These are phyloP conservation scores for Cotesia congregata DNA, from an alignment of 2,888 invertebrate species.

Conservation along the genomic window DNA sequence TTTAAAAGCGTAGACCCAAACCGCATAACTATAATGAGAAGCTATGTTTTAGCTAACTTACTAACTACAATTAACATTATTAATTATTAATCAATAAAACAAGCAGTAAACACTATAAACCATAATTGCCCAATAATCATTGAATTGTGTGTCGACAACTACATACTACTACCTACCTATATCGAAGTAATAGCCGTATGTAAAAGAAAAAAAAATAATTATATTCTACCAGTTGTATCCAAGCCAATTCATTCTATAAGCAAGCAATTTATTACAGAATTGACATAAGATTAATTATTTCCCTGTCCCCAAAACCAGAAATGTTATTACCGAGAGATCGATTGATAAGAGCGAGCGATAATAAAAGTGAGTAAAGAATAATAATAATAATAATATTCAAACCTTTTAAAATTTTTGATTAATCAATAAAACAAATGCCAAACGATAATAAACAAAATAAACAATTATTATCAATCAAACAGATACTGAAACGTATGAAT, in stretches of 20 bases:
- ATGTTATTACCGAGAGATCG: slow-evolving; percentile 40
- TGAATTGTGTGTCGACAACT: slow-evolving; percentile 71
- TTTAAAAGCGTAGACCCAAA: slow-evolving; percentile 68
- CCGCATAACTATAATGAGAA: slow-evolving; percentile 68
- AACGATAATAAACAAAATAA: slow-evolving; percentile 34
- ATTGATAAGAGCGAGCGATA: slow-evolving; percentile 43
- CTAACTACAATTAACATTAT: slow-evolving; percentile 70
- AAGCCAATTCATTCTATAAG: slow-evolving; percentile 69
- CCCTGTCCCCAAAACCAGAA: slow-evolving; percentile 26
- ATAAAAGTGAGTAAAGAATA: slow-evolving; percentile 49
- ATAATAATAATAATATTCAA: slow-evolving; percentile 20
- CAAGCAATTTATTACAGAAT: slow-evolving; percentile 61
- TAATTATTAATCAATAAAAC: slow-evolving; percentile 70
- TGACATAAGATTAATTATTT: slow-evolving; percentile 36
- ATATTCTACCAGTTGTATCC: slow-evolving; percentile 70
- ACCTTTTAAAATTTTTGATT: slow-evolving; percentile 31
- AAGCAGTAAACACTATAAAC: slow-evolving; percentile 70
- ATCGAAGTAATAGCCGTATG: slow-evolving; percentile 71
- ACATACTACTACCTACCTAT: slow-evolving; percentile 71
- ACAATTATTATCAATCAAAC: slow-evolving; percentile 48
- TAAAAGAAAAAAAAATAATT: slow-evolving; percentile 67
- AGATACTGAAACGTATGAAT: slow-evolving; percentile 50
- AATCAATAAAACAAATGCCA: slow-evolving; percentile 34
- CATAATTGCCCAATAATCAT: slow-evolving; percentile 69
- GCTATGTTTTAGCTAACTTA: slow-evolving; percentile 69